phyloP scores from a whole-genome alignment of 1,140 invertebrate genomes.

The Dendrolimus punctatus region DNA sequence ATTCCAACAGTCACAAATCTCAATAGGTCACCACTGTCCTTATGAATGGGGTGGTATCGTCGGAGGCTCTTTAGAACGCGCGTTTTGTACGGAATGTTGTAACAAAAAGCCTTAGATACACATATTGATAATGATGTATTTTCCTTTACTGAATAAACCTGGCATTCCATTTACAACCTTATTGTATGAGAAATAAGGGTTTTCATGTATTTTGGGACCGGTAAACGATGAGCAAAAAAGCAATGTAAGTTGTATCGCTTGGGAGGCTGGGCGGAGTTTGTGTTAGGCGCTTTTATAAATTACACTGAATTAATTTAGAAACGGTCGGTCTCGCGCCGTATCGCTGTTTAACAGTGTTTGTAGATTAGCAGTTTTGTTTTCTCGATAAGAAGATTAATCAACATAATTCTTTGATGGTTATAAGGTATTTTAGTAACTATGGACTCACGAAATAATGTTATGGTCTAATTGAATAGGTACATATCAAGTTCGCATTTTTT shows the following conservation, averaged over 20 bases:
- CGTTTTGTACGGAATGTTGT: constrained; percentile 69
- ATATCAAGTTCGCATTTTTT: no score
- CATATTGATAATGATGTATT: constrained; percentile 44
- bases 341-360: constrained; percentile 40
- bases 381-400: constrained; percentile 23
- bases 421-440: no score
- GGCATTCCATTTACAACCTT: constrained; percentile 23
- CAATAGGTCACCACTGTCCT: constrained; percentile 68
- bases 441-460: no score
- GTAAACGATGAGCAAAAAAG: constrained; percentile 47
- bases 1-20: constrained; percentile 42
- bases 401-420: background rate
- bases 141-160: constrained; percentile 15
- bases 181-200: constrained; percentile 14
- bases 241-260: constrained; percentile 45
- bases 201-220: constrained; percentile 5
- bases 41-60: constrained; percentile 69
- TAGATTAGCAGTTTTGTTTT: constrained; percentile 21
- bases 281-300: constrained; percentile 67
- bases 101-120: constrained; percentile 68
- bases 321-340: constrained; percentile 44
- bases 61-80: constrained; percentile 67
- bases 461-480: no score
- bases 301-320: constrained; percentile 66
- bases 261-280: constrained; percentile 60